Percentiles rank a stretch among this genome's conserved stretches.
Evolutionary conservation across 2,888 invertebrate genomes (phyloP).

Genomic region (Hypsopygia costalis): DNA sequence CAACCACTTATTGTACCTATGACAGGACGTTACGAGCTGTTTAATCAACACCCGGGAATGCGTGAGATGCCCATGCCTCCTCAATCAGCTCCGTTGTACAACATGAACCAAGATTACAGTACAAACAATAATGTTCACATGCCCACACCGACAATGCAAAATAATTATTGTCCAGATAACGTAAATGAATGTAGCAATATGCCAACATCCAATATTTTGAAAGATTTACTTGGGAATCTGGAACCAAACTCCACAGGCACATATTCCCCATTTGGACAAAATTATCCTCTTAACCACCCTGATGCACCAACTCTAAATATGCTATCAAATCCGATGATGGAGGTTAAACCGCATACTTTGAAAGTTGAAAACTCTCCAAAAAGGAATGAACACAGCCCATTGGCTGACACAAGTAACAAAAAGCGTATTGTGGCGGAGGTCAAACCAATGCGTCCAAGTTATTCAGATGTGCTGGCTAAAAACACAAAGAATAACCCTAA

Average conservation of each 20-base stretch:
- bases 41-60: conserved; percentile 59
- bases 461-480: conserved; percentile 91
- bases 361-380: conserved; percentile 62
- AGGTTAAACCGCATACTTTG: conserved; percentile 40
- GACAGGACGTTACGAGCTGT: conserved; percentile 70
- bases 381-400: conserved; percentile 63
- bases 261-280: conserved; percentile 86
- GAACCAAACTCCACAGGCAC: conserved; percentile 86
- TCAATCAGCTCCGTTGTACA: conserved; percentile 56
- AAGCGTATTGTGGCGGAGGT: conserved; percentile 92
- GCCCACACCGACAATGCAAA: conserved; percentile 32
- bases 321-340: conserved; percentile 45
- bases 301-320: conserved; percentile 58
- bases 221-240: conserved; percentile 87
- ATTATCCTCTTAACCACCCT: conserved; percentile 75
- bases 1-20: conserved; percentile 70
- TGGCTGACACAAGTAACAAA: conserved; percentile 78
- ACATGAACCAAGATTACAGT: conserved; percentile 61
- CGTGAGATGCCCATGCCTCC: conserved; percentile 56
- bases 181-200: conserved; percentile 40
- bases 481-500: conserved; percentile 73
- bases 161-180: conserved; percentile 45
- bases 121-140: conserved; percentile 50
- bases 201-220: conserved; percentile 80
- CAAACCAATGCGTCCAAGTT: conserved; percentile 92